phyloP scores from a whole-genome alignment of 2,797 vertebrate species.

The Myotis vivesi region DNA sequence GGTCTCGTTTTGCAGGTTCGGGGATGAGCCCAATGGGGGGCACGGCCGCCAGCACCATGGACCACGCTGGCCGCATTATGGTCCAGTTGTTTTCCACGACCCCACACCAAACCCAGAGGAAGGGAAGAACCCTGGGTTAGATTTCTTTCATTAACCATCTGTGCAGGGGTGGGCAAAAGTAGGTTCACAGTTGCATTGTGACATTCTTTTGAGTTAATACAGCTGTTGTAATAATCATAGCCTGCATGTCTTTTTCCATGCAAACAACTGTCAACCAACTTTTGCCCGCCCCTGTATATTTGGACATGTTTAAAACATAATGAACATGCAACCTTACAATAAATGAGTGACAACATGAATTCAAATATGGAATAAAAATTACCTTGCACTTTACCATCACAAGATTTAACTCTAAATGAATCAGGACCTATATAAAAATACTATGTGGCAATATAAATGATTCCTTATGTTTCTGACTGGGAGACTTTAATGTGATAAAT shows the following conservation, averaged over 20 bases:
- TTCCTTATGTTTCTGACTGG: not conserved
- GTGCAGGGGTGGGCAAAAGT: too few species aligned
- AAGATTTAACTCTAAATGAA: not conserved
- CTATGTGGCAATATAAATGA: not conserved
- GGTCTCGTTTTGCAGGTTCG: not conserved
- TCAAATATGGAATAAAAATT: constrained; percentile 21
- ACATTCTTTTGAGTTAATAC: too few species aligned
- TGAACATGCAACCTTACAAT: not conserved
- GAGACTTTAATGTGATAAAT: not conserved
- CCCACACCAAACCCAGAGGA: not conserved
- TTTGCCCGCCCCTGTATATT: not conserved
- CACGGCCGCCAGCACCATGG: fast-evolving
- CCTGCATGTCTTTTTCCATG: too few species aligned
- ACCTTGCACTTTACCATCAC: not conserved
- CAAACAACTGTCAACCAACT: too few species aligned
- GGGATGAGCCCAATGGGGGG: not conserved
- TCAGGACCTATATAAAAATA: not conserved
- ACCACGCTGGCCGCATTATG: fast-evolving
- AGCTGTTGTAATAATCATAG: too few species aligned
- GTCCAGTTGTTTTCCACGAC: not conserved
- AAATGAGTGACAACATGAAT: not conserved
- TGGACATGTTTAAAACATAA: not conserved
- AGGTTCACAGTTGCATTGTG: too few species aligned
- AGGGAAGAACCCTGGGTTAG: not conserved
- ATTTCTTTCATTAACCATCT: not conserved